Percentiles rank a stretch among this genome's conserved stretches.
phyloP scores from a whole-genome alignment of 2,888 invertebrate species.

The Pandemis cinnamomeana region DNA sequence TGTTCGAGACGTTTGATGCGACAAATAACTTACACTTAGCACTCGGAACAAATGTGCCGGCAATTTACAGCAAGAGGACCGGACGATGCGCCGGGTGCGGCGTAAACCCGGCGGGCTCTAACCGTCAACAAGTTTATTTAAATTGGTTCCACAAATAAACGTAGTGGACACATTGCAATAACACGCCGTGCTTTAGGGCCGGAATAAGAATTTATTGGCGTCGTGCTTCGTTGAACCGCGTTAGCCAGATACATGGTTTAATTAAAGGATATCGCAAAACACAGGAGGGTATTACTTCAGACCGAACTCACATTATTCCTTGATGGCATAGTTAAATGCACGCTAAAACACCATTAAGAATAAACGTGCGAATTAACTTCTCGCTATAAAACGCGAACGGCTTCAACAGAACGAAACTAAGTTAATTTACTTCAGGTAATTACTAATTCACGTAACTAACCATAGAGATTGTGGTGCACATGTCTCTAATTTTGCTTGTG shows the following conservation, averaged over 20 bases:
- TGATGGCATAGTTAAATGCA: slow-evolving; percentile 21
- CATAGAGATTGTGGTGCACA: background rate
- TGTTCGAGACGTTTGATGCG: too few species aligned
- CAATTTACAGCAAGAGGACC: slow-evolving; percentile 58
- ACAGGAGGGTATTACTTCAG: slow-evolving; percentile 15
- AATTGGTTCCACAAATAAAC: slow-evolving; percentile 66
- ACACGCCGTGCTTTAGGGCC: slow-evolving; percentile 39
- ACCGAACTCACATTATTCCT: slow-evolving; percentile 34
- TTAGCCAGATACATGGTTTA: slow-evolving; percentile 31
- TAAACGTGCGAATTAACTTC: slow-evolving; percentile 5
- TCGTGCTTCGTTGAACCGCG: slow-evolving; percentile 39
- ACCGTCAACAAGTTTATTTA: slow-evolving; percentile 63
- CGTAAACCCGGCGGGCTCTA: slow-evolving; percentile 51
- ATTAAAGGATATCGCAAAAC: slow-evolving; percentile 35
- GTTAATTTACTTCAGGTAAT: background rate
- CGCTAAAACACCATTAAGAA: slow-evolving; percentile 19
- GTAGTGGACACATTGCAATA: slow-evolving; percentile 50
- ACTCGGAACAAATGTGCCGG: slow-evolving; percentile 21
- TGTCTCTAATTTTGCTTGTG: slow-evolving; percentile 15
- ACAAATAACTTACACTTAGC: too few species aligned
- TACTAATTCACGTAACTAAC: slow-evolving; percentile 5
- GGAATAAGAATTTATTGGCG: slow-evolving; percentile 52
- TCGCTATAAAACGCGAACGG: background rate
- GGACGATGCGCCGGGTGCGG: slow-evolving; percentile 48
- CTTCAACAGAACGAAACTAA: background rate